Base-by-base conservation (phyloP, 2,888 invertebrate species). In the Nezara viridula region DNA sequence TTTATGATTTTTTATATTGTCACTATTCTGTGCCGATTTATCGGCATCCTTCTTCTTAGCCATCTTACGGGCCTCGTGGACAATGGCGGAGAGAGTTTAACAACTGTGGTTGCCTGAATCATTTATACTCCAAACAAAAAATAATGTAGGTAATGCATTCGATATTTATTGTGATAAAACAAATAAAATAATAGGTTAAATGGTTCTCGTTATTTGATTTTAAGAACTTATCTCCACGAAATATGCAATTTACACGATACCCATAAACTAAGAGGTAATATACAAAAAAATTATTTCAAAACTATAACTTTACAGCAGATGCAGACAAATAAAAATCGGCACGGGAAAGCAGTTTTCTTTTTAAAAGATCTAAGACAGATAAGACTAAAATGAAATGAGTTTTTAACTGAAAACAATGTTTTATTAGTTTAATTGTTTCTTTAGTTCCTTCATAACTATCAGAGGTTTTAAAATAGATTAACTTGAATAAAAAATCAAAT, bases 1-100 rank as follows among this genome's bases (percentile, higher is more conserved):
- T 92, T 95, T 95, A 92, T 96, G 96, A 93, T 95, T 92, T 91
- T 93, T 93, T 73, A 92, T 92, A 81, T 81, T 81, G 90, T 94
- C 93, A 81, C 92, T 93, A 91, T 92, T 93, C 92, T 93, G 93
- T 90, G 92, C 92, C 90, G 92, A 91, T 92, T 93, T 93, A 90
- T 93, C 93, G 86, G 92, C 92, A 91, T 93, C 92, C 91, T 93
- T 93, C 91, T 94, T 94, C 92, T 93, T 94, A 90, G 93, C 94
- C 94, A 94, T 94, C 88, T 90, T 89, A 90, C 89, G 87, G 91
- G 90, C 91, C 91, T 91, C 91, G 91, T 91, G 91, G 90, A 90
- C 90, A 49, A 88, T 88, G 88, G 88, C 88, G 73, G 73, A 73
- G 88, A 88, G 88, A 73, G 88, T 88, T 73, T 40, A 32, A 86